Base-by-base conservation (phyloP, 2,797 vertebrate species). In the Dendrocincla fuliginosa region DNA sequence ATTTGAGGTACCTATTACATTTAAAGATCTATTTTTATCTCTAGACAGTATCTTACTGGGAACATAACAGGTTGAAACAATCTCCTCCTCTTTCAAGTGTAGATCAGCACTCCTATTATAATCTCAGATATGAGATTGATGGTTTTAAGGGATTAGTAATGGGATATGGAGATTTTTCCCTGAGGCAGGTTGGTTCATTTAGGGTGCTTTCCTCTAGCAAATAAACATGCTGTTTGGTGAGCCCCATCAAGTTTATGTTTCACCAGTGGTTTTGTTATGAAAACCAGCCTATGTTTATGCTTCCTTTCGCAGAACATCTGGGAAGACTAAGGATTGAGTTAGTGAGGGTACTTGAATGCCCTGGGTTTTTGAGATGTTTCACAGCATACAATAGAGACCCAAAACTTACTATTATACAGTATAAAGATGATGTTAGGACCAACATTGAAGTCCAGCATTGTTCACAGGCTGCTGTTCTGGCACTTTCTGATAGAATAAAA, bases 101-200 rank as follows among this genome's bases (percentile, higher is more conserved):
- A 91, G 65, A 92, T 91, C 59, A 82, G n/a, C 24, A 24, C 30
- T 78, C 57, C 77, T 37, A 15, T 25, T 91, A 37, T 56, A 61
- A 69, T 79, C 76, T 90, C 39, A 83, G 61, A 69, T 81, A n/a
- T 4, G 19, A 85, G 39, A 42, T 61, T 93, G 65, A 84, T 96
- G 57, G 76, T 69, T 90, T 91, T 82, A 95, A 85, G 41, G 59
- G 47, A 84, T 92, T 92, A 91, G 73, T 81, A 89, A 94, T 74
- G 50, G 59, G 65, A 89, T 84, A 84, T 28, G 18, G 78, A 71
- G 64, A 85, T 84, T 77, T 92, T 59, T 23, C 39, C 41, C 16
- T 69, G 47, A n/a, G 35, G 53, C 41, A 47, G 1, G 0, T 49
- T 73, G 32, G 35, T 78, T 95, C 55, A 79, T 78, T 84, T 65